Evolutionary conservation across 2,888 invertebrate species (phyloP).

Genomic region (Glaucopsyche alexis): DNA sequence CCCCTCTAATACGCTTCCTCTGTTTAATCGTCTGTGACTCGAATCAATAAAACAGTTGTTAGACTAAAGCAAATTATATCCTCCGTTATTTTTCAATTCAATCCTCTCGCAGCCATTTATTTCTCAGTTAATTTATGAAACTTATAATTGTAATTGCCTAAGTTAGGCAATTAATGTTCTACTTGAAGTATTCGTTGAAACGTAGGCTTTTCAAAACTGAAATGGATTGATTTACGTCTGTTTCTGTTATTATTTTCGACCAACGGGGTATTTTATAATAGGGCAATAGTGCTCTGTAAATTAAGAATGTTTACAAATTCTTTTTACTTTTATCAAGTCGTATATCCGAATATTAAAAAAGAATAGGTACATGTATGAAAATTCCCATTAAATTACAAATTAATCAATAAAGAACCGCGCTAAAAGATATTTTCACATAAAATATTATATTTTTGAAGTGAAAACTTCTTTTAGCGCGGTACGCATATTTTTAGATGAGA

Average conservation of each 20-base stretch:
- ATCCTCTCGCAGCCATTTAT: constrained; percentile 13
- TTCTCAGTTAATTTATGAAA: constrained; percentile 4
- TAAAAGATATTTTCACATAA: too few species aligned
- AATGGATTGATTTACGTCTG: background rate
- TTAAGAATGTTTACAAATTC: too few species aligned
- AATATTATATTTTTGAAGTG: too few species aligned
- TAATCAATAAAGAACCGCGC: too few species aligned
- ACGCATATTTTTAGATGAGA: too few species aligned
- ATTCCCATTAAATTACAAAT: too few species aligned
- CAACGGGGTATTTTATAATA: background rate
- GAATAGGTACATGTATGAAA: too few species aligned
- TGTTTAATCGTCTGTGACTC: constrained; percentile 66
- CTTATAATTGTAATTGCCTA: constrained; percentile 19
- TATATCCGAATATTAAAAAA: too few species aligned
- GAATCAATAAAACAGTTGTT: constrained; percentile 42
- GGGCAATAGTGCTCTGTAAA: too few species aligned
- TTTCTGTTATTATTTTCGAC: background rate
- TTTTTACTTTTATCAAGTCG: too few species aligned
- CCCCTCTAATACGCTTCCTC: constrained; percentile 52
- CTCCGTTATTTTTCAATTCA: constrained; percentile 25
- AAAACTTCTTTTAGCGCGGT: too few species aligned
- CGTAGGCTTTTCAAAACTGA: background rate
- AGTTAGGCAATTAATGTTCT: constrained; percentile 23
- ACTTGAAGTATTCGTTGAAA: background rate
- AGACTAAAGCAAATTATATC: constrained; percentile 33